Percentiles rank a stretch among this genome's conserved stretches.
Conservation (phyloP, 2,113 vertebrate species). For the Passer domesticus region DNA sequence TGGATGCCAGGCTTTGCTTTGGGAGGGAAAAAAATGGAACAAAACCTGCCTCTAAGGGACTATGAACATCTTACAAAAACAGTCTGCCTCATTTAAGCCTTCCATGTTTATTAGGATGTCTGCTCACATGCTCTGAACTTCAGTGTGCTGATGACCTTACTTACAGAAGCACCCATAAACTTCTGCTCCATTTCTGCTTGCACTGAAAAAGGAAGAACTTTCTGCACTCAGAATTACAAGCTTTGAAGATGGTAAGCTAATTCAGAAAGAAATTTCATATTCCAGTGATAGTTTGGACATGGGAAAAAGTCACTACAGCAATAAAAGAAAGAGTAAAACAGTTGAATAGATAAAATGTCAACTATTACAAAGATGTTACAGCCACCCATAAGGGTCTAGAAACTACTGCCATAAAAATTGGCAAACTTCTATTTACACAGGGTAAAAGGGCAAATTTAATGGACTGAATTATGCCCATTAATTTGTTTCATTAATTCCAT, state of each 20-base stretch:
- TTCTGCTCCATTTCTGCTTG: neutral
- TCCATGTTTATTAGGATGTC: neutral
- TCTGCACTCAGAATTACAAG: neutral
- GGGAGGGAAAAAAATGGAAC: neutral
- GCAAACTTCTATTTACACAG: neutral
- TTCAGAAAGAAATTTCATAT: neutral
- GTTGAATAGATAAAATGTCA: neutral
- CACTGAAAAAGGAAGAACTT: neutral
- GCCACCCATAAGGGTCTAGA: neutral
- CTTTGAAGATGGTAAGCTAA: neutral
- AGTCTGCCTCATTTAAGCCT: neutral
- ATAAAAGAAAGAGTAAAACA: neutral
- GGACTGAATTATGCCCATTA: neutral
- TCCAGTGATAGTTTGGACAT: neutral
- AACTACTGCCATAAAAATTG: neutral
- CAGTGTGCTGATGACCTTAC: neutral
- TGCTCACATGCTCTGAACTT: neutral
- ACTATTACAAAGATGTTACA: neutral
- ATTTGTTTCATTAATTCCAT: constrained; percentile 13
- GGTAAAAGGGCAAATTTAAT: constrained; percentile 19
- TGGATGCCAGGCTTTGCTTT: neutral
- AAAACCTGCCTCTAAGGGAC: neutral
- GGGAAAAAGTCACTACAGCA: neutral
- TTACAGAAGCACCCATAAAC: neutral
- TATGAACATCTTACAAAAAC: neutral